A percentile compares a stretch with the other conserved stretches of the same genome.
These are phyloP conservation scores for Semicossyphus pulcher DNA, from an alignment of 2,113 vertebrate species.

Conservation along the genomic window DNA sequence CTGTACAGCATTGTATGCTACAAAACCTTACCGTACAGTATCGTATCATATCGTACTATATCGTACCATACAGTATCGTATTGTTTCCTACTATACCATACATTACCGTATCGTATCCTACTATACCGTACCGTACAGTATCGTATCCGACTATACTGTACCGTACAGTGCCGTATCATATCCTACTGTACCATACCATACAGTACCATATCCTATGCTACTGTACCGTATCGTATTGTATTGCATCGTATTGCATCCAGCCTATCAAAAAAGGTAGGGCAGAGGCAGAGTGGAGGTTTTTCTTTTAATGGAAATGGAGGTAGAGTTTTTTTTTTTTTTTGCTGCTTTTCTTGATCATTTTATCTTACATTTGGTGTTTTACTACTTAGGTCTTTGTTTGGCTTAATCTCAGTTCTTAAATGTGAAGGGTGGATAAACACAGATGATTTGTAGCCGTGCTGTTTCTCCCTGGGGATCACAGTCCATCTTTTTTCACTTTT, in stretches of 20 bases:
- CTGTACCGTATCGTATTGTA: too few relatives aligned
- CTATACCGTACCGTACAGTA: too few relatives aligned
- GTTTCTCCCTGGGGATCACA: constrained; percentile 7
- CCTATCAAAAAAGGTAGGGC: too few relatives aligned
- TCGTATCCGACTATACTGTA: too few relatives aligned
- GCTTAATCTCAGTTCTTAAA: not conserved
- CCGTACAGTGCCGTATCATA: too few relatives aligned
- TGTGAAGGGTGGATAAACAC: constrained; percentile 47
- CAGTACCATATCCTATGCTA: too few relatives aligned
- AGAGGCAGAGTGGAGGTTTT: constrained; percentile 4
- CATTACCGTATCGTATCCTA: too few relatives aligned
- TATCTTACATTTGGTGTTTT: not conserved
- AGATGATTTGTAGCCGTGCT: not conserved
- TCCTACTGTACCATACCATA: too few relatives aligned
- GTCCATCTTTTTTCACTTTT: not conserved
- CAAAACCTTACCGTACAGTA: too few relatives aligned
- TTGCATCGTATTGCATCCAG: too few relatives aligned
- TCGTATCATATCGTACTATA: not conserved
- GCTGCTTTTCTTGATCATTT: not conserved
- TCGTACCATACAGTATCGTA: not conserved
- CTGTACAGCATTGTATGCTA: too few relatives aligned
- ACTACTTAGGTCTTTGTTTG: not conserved
- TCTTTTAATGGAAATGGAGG: not conserved
- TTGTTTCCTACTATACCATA: too few relatives aligned
- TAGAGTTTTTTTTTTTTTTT: not conserved